Evolutionary conservation across 2,797 vertebrate species (phyloP), one percentile per base, ranked within the genome.

Genomic region (Pyrocephalus nanus): DNA sequence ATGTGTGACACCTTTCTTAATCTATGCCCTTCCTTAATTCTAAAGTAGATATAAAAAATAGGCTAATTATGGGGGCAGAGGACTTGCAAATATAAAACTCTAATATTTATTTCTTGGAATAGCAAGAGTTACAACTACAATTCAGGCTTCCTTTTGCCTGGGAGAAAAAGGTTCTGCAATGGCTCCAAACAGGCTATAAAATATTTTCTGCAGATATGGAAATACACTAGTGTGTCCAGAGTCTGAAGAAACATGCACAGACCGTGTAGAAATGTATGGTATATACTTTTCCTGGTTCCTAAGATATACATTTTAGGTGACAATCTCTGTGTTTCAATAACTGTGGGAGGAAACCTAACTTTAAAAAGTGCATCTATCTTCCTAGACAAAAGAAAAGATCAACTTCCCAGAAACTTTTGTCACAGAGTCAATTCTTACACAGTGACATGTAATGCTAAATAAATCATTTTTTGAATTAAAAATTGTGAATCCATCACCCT

Each of bases 381-480:
- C 65, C 53, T 34, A 60, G 30, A 91, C 84, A 95, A 94, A 94
- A 92, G 89, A 72, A 83, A 96, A 87, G 53, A 95, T 74, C 86
- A 60, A 29, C 78, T 95, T 96, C 75, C 69, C 72, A 94, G 92
- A 95, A 97, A 91, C 91, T 91, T 94, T 90, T 95, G 88, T 93
- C 64, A 64, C 0, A 0, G 89, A 94, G 61, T 93, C 78, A 82
- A 3, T 96, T 77, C 91, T 91, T 86, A 40, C 82, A 93, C 81
- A 95, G 79, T 92, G 87, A 90, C 32, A 67, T 50, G 64, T 77
- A 87, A 73, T 80, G 67, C 71, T 89, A 94, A 95, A 94, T 94
- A 86, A 95, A 94, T 95, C 45, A 79, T 92, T 95, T 95, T 90
- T 90, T 96, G 38, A 93, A 86, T 86, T 91, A 92, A 75, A 67